These are phyloP conservation scores for Xenopus tropicalis DNA, from an alignment of 2,113 vertebrate species.

Conservation along the genomic window DNA sequence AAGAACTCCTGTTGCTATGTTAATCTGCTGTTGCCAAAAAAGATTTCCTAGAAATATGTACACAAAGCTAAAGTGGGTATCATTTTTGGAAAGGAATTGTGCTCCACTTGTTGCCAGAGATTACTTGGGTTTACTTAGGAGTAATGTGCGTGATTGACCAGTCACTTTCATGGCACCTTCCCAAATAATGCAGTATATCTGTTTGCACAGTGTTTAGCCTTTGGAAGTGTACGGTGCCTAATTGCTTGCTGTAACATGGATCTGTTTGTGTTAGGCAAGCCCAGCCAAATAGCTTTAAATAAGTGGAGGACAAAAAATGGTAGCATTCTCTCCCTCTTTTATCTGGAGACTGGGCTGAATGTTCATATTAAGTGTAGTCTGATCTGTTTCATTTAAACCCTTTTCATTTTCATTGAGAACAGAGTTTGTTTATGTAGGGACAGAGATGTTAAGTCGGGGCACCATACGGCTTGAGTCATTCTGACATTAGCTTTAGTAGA, in stretches of 20 bases:
- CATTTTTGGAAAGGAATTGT: conserved; percentile 19
- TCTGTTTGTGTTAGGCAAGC: conserved; percentile 5
- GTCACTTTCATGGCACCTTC: conserved; percentile 27
- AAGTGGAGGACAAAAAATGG: conserved; percentile 5
- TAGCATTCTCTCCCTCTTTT: not conserved
- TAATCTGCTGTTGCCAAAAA: not conserved
- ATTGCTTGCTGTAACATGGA: conserved; percentile 27
- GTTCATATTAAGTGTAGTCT: not conserved
- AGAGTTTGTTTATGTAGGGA: conserved; percentile 18
- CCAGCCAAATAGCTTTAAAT: conserved; percentile 12
- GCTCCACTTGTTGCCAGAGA: conserved; percentile 33
- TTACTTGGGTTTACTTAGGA: conserved; percentile 31
- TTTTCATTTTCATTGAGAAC: conserved; percentile 4
- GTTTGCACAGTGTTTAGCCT: conserved; percentile 11
- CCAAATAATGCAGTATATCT: conserved; percentile 28
- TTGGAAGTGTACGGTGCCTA: conserved; percentile 17
- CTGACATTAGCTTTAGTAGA: conserved; percentile 39
- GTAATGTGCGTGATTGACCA: conserved; percentile 22
- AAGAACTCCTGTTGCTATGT: no score
- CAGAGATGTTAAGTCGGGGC: conserved; percentile 32
- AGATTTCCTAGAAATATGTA: conserved; percentile 14
- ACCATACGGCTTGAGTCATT: conserved; percentile 32
- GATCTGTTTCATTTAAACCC: conserved; percentile 24
- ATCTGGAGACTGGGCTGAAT: not conserved
- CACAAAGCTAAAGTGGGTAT: conserved; percentile 24